Evolutionary conservation across 2,113 vertebrate genomes (phyloP), one percentile per base, ranked within the genome.

Genomic region (Pimephales promelas): DNA sequence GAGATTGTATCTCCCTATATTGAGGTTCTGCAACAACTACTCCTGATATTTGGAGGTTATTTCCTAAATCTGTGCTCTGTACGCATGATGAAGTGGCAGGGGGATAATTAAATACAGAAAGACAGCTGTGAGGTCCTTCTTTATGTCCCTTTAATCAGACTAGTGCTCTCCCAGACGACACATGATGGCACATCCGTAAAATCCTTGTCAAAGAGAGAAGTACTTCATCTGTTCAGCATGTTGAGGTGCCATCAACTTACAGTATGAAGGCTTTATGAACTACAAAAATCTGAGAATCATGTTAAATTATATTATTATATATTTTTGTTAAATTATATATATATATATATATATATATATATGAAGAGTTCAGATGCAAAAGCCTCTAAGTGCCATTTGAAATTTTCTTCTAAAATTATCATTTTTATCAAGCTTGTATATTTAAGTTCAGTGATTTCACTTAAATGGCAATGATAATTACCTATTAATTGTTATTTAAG

Each of bases 131-230:
- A 77, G 28, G 52, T 54, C 20, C 28, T 78, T 78, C 52, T 77
- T 77, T 59, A 36, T 16, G 52, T 57, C 34, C n/a, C 22, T 77
- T 7, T 78, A 59, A 78, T 78, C 75, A 78, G 75, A 43, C 75
- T 14, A 61, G 34, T n/a, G 34, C 56, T 43, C 13, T 61, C n/a
- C 34, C 36, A 57, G 74, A 77, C 40, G 68, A 36, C 40, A 45
- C 36, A 28, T 13, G 22, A 45, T 13, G 31, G 34, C 74, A 77
- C 52, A 40, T 77, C 5, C 26, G 54, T 57, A 40, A 59, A 59
- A 43, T 2, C 49, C 36, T 36, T 57, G 11, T 59, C 31, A 36
- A 10, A 40, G 28, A 43, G 31, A 74, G 8, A 75, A 18, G 28
- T n/a, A 76, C 31, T 76, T 56, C 7, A 76, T 77, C 52, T 40